A percentile compares a stretch with the other conserved stretches of the same genome.
phyloP scores from a whole-genome alignment of 2,113 vertebrate species.

The Vicugna pacos region DNA sequence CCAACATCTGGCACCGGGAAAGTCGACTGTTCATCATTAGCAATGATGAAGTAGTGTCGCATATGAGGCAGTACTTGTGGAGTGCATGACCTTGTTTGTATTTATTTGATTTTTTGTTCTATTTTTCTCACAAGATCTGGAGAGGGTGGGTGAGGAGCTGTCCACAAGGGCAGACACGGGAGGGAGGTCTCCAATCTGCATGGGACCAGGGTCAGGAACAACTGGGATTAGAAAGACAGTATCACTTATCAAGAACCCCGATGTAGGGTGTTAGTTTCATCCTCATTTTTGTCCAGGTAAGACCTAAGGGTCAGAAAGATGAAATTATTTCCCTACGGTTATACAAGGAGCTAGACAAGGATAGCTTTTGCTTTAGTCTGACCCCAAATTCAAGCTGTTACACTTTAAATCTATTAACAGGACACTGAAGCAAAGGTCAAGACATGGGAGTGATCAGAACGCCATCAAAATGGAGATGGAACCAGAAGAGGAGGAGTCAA shows the following conservation, averaged over 20 bases:
- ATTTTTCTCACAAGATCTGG: neutral
- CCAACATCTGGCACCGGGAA: conserved; percentile 70
- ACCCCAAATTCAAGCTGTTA: neutral
- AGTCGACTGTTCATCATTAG: conserved; percentile 79
- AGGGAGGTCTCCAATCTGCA: neutral
- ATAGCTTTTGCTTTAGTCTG: neutral
- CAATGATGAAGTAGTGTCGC: conserved; percentile 84
- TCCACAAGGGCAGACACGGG: neutral
- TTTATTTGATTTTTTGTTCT: conserved; percentile 65
- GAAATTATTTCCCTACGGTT: neutral
- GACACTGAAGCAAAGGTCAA: neutral
- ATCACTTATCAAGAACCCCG: neutral
- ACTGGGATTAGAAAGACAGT: neutral
- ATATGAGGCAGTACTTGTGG: conserved; percentile 68
- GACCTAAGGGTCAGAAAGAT: neutral
- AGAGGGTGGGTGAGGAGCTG: neutral
- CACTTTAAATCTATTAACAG: neutral
- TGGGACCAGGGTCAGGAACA: neutral
- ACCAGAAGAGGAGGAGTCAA: neutral
- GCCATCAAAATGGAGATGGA: neutral
- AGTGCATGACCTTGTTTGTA: conserved; percentile 74
- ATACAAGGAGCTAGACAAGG: neutral
- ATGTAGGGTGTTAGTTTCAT: neutral
- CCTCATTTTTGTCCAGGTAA: neutral
- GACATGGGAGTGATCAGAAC: neutral